Evolutionary conservation across 2,888 invertebrate genomes (phyloP).

Genomic region (Tetropium fuscum): DNA sequence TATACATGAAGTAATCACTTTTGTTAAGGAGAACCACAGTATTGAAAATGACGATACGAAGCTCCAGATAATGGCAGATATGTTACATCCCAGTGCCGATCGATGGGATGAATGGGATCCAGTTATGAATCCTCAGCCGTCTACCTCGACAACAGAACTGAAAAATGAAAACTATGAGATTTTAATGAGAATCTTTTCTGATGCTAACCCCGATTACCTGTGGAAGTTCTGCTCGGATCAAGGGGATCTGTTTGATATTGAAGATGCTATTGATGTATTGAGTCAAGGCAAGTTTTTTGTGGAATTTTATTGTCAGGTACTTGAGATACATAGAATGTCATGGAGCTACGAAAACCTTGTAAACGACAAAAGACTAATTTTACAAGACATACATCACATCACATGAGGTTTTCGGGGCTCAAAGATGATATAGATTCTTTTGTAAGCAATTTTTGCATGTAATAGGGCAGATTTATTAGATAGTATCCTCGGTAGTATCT

Average conservation of each 20-base stretch:
- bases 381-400: too few relatives aligned
- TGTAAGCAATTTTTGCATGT: too few relatives aligned
- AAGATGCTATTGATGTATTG: constrained; percentile 44
- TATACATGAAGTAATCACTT: constrained; percentile 42
- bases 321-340: too few relatives aligned
- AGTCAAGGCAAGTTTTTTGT: constrained; percentile 12
- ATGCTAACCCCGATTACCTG: constrained; percentile 48
- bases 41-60: constrained; percentile 39
- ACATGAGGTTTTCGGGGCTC: too few relatives aligned
- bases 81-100: constrained; percentile 41
- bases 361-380: too few relatives aligned
- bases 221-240: constrained; percentile 41
- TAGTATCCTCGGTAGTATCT: too few relatives aligned
- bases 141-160: too few relatives aligned
- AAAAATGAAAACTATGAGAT: constrained; percentile 21
- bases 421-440: too few relatives aligned
- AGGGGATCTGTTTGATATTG: constrained; percentile 35
- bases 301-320: background rate
- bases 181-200: constrained; percentile 44
- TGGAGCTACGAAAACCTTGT: too few relatives aligned
- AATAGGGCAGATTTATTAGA: too few relatives aligned
- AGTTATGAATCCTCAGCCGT: too few relatives aligned
- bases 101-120: constrained; percentile 32
- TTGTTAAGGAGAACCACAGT: constrained; percentile 42
- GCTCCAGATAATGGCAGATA: constrained; percentile 50